Base-by-base conservation (phyloP, 2,888 invertebrate species). In the Lissonota sp. region DNA sequence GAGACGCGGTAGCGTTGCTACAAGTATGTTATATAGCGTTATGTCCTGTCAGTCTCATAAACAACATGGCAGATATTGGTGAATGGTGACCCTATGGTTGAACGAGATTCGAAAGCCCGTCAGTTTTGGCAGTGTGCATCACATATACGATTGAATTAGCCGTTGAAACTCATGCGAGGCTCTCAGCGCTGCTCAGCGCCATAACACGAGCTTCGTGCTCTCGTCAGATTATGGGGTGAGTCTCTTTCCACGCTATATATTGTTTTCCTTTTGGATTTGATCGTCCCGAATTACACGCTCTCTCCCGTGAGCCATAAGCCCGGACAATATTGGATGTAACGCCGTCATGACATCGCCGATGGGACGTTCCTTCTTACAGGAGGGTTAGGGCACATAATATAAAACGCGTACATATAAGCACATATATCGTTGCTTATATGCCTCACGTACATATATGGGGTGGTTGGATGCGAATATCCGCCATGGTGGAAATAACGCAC, bases 241-340 rank as follows among this genome's bases (percentile, higher is more conserved):
- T 66, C 42, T 40, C 58, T 62, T 62, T 10, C 37, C 44, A 14
- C 49, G 60, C 62, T 64, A 55, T 66, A 26, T 26, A 79, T 79
- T 83, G 83, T 84, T 84, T 76, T 81, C 83, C 46, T 82, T 79
- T 79, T 85, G 85, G 84, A 87, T 83, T 86, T 87, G 81, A 86
- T 86, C 85, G 87, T 85, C 84, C 86, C 84, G 87, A 86, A 85
- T 85, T 84, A 80, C 80, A 85, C 84, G 85, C 80, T 77, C 77
- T 83, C 72, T 26, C 73, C 74, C 66, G 40, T 58, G 58, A 26
- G 80, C 58, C 26, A 26, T 86, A 84, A 85, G 76, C 84, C 85
- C 69, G 67, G 77, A 87, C 26, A 86, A 90, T 89, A 90, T 89
- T 91, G 89, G 88, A 87, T 86, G 88, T 87, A 88, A 87, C 88